A percentile compares a stretch with the other conserved stretches of the same genome.
Conservation (phyloP, 2,888 invertebrate species). For the Aphidius colemani region DNA sequence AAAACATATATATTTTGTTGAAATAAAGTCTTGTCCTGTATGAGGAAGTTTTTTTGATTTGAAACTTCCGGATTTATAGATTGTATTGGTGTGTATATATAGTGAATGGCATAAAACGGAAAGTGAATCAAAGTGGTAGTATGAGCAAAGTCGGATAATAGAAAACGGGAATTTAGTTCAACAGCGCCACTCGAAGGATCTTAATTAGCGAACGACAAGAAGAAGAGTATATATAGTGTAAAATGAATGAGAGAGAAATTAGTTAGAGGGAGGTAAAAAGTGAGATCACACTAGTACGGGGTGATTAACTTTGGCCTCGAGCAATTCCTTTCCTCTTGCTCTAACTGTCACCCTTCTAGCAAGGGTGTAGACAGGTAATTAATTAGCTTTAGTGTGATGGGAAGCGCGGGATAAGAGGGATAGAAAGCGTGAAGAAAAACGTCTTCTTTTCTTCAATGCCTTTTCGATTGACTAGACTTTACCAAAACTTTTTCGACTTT, state of each 20-base stretch:
- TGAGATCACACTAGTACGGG: slow-evolving; percentile 14
- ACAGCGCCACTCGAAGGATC: slow-evolving; percentile 27
- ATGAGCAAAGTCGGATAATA: slow-evolving; percentile 24
- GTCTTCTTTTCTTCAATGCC: slow-evolving; percentile 31
- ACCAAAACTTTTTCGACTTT: slow-evolving; percentile 31
- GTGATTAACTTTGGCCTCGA: slow-evolving; percentile 34
- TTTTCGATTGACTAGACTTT: slow-evolving; percentile 28
- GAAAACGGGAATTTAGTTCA: slow-evolving; percentile 30
- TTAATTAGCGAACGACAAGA: slow-evolving; percentile 33
- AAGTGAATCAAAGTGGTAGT: slow-evolving; percentile 10
- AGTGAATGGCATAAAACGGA: neutral
- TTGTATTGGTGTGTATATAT: neutral
- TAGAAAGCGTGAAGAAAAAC: slow-evolving; percentile 12
- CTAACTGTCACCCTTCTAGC: neutral
- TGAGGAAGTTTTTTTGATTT: too few relatives aligned
- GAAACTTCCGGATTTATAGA: too few relatives aligned
- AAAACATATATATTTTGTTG: too few relatives aligned
- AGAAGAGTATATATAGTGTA: slow-evolving; percentile 2
- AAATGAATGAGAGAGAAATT: slow-evolving; percentile 1
- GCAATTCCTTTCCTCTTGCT: slow-evolving; percentile 14
- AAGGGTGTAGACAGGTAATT: slow-evolving; percentile 37
- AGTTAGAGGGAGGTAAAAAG: neutral
- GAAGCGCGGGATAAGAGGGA: neutral
- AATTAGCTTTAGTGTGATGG: slow-evolving; percentile 26
- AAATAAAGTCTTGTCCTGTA: too few relatives aligned